Evolutionary conservation across 2,113 vertebrate genomes (phyloP), one percentile per base, ranked within the genome.

Genomic region (Coptodon bakossiorum): DNA sequence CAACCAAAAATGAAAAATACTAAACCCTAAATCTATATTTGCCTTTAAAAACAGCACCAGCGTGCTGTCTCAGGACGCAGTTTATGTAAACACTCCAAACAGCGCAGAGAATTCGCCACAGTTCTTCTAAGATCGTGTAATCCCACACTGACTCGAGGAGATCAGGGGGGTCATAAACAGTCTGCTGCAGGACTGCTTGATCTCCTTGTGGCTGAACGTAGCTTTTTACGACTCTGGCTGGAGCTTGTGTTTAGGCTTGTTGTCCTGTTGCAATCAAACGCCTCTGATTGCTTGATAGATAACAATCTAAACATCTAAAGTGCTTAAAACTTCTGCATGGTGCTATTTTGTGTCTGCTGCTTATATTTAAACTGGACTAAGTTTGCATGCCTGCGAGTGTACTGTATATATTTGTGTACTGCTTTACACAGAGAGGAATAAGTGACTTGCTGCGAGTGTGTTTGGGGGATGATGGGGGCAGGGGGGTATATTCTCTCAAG

Each of bases 351-450:
- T 78, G 52, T 57, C 80, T 43, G 3, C 53, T 84, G 84, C 73
- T 89, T 85, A 57, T 89, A 61, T 88, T 87, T 88, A 59, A 79
- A 24, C 56, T 59, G 83, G 81, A 88, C 61, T 83, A 80, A 48
- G 16, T 82, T 83, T 91, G 79, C 54, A 80, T 91, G 52, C 36
- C 53, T 68, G 19, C 24, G 2, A 24, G 73, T 78, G 73, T 34
- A 52, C 27, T 45, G 80, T 78, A 86, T 83, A 88, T 89, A 90
- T 89, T 87, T 89, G 82, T 84, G 82, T 57, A 54, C 29, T 29
- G 12, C 48, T 81, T 27, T 56, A 76, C 66, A 56, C 86, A 87
- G 76, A 83, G 80, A 24, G 59, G 36, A 56, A 12, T 78, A 52
- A 66, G 52, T 63, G 85, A 45, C 36, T 86, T 43, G 48, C 17